A percentile compares a stretch with the other conserved stretches of the same genome.
Evolutionary conservation across 2,888 invertebrate species (phyloP).

Genomic region (Trachelus iudaicus): DNA sequence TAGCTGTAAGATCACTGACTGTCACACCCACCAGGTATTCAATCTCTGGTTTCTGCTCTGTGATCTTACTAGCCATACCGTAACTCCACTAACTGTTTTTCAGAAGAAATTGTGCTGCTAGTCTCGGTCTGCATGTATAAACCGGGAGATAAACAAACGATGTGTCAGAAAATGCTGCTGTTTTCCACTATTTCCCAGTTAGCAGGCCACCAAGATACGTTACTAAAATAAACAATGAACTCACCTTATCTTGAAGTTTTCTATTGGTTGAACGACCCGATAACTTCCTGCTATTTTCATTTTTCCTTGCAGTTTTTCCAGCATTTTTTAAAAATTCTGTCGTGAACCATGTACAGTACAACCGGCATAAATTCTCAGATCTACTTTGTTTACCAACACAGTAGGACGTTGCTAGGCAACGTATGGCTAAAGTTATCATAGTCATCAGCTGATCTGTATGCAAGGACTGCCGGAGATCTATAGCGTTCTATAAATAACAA

Average conservation of each 20-base stretch:
- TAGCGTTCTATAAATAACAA: not conserved
- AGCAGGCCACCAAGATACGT: slow-evolving; percentile 18
- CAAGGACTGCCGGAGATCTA: not conserved
- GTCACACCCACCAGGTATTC: not conserved
- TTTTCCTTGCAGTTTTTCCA: slow-evolving; percentile 37
- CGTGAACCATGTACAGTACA: not conserved
- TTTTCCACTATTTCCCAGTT: slow-evolving; percentile 6
- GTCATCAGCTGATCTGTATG: not conserved
- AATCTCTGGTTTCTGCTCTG: not conserved
- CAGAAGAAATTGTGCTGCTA: not conserved
- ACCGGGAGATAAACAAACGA: not conserved
- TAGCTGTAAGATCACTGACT: not conserved
- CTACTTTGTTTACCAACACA: not conserved
- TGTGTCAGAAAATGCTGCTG: not conserved
- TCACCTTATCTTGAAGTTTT: slow-evolving; percentile 57
- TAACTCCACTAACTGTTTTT: not conserved
- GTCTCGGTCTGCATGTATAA: slow-evolving; percentile 4
- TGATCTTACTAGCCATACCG: not conserved
- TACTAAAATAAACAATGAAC: not conserved
- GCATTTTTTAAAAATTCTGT: slow-evolving; percentile 30
- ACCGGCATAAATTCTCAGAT: not conserved
- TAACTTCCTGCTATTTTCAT: slow-evolving; percentile 57
- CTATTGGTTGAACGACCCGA: slow-evolving; percentile 54
- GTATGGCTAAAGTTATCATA: not conserved
- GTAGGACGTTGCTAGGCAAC: not conserved